Evolutionary conservation across 2,113 vertebrate species (phyloP).

Genomic region (Chionodraco myersi): DNA sequence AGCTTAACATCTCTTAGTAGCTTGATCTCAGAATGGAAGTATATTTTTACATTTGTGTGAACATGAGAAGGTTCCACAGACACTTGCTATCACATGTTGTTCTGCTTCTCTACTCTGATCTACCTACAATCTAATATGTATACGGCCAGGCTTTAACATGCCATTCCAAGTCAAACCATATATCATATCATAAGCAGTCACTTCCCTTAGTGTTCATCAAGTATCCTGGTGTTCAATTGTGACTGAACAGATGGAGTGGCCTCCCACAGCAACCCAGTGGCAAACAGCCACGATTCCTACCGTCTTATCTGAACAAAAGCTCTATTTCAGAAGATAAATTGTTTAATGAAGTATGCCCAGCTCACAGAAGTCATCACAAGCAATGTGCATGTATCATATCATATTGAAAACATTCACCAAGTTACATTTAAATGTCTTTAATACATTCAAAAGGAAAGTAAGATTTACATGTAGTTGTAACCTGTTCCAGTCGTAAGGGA

Average conservation of each 20-base stretch:
- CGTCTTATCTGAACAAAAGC: neutral
- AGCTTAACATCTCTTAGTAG: no score
- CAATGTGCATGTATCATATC: no score
- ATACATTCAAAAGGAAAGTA: no score
- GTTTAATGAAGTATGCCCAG: no score
- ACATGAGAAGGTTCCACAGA: slow-evolving; percentile 39
- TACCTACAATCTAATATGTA: no score
- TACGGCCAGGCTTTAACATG: neutral
- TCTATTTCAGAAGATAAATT: no score
- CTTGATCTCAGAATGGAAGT: no score
- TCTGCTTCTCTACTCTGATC: neutral
- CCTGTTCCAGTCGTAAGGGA: no score
- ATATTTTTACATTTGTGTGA: slow-evolving; percentile 39
- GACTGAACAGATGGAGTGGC: neutral
- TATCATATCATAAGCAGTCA: no score
- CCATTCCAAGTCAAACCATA: no score
- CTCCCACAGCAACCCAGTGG: neutral
- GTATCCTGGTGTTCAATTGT: neutral
- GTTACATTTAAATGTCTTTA: neutral
- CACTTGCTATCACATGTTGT: slow-evolving; percentile 1
- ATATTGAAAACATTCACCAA: neutral
- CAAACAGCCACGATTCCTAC: neutral
- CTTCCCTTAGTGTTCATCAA: neutral
- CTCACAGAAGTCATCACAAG: no score
- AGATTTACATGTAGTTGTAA: no score